A percentile compares a stretch with the other conserved stretches of the same genome.
Conservation (phyloP, 1,140 invertebrate genomes). For the Bombus terrestris region DNA sequence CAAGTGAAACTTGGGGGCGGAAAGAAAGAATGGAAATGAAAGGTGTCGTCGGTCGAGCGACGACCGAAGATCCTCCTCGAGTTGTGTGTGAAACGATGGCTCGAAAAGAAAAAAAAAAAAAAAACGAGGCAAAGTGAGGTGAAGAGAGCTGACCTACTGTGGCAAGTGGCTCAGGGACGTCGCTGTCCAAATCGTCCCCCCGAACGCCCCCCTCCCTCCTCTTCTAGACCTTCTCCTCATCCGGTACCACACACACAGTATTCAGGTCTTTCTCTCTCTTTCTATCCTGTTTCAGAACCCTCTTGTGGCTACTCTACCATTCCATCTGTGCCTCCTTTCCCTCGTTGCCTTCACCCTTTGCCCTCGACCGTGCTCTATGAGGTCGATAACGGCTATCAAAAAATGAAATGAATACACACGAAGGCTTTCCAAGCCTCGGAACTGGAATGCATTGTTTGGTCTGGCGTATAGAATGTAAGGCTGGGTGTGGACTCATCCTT, state of each 20-base stretch:
- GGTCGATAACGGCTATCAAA: conserved; percentile 56
- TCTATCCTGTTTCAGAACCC: background rate
- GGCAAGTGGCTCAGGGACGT: conserved; percentile 82
- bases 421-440: background rate
- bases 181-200: conserved; percentile 76
- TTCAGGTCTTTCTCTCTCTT: conserved; percentile 41
- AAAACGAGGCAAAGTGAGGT: conserved; percentile 76
- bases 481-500: background rate
- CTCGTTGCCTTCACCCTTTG: conserved; percentile 16
- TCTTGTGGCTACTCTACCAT: background rate
- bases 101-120: conserved; percentile 57
- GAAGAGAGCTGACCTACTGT: conserved; percentile 79
- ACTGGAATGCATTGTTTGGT: background rate
- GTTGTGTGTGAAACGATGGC: conserved; percentile 69
- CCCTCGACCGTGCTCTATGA: conserved; percentile 31
- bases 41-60: conserved; percentile 38
- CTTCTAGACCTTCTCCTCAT: conserved; percentile 52
- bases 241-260: conserved; percentile 59
- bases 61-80: conserved; percentile 34
- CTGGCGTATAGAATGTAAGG: background rate
- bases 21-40: conserved; percentile 14
- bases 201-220: conserved; percentile 40
- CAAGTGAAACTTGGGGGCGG: conserved; percentile 1
- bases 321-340: conserved; percentile 1
- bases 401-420: background rate